Base-by-base conservation (phyloP, 2,797 vertebrate species). In the Takifugu rubripes region DNA sequence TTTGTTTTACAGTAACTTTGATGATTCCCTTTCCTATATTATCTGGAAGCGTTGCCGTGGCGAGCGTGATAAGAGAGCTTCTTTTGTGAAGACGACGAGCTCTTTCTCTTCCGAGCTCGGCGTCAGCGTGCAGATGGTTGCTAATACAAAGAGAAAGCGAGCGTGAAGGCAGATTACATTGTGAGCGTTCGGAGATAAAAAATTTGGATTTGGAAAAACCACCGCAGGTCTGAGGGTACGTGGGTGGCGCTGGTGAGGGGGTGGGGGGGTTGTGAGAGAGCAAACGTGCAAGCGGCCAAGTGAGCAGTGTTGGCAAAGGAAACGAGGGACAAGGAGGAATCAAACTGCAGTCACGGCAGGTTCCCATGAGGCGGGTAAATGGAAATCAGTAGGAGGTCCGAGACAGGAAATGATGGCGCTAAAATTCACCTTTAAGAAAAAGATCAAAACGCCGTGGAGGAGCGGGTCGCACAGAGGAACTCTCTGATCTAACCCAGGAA, bases 41-140 rank as follows among this genome's bases (percentile, higher is more conserved):
- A 54, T 74, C 56, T 64, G 17, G 1, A 40, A 72, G 27, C 2
- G 29, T 36, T 47, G 58, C 52, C 43, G 36, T 6, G 36, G 59
- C 51, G 68, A 43, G 16, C 52, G 52, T 1, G 52, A 67, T 73
- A 59, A 43, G 36, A 27, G 5, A 40, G 25, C 33, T 25, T 29
- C 40, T 9, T 54, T 43, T 52, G 51, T 75, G 67, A 55, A 21
- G 54, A 9, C 10, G 33, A 9, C 55, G 3, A 59, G 11, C 65
- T 55, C 53, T 64, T 70, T 68, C 52, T 49, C 17, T 43, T 66
- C 54, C 64, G 63, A 51, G 64, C 61, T 66, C 64, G 54, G 64
- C 49, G 25, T 52, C 21, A 11, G 56, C 54, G 55, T 49, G 46
- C 70, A 77, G 74, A 76, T 72, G 71, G 75, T 47, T 54, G 50